phyloP scores from a whole-genome alignment of 2,888 invertebrate species.

The Hirtodrosophila duncani region DNA sequence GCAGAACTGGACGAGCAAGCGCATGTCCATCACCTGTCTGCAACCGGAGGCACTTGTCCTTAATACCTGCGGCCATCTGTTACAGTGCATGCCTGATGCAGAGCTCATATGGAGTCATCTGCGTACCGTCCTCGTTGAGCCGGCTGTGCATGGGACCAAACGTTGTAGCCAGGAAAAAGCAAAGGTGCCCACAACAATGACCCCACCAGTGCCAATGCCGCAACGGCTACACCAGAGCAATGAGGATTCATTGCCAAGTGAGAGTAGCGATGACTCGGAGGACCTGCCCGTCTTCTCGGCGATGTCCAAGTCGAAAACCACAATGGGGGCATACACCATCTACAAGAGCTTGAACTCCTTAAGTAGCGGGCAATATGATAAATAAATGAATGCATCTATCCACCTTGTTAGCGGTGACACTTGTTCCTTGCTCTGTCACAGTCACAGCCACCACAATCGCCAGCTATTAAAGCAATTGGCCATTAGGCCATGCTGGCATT shows the following conservation, averaged over 20 bases:
- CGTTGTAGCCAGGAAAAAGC: not conserved
- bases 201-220: too few relatives aligned
- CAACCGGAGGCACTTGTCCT: slow-evolving; percentile 9
- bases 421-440: too few relatives aligned
- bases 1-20: slow-evolving; percentile 12
- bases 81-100: slow-evolving; percentile 1
- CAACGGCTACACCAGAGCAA: not conserved
- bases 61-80: not conserved
- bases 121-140: slow-evolving; percentile 9
- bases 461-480: slow-evolving; percentile 43
- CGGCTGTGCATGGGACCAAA: slow-evolving; percentile 6
- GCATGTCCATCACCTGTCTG: slow-evolving; percentile 13
- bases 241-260: not conserved
- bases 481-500: slow-evolving; percentile 38
- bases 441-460: too few relatives aligned
- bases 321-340: not conserved
- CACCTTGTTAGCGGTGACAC: too few relatives aligned
- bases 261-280: not conserved
- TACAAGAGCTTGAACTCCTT: not conserved
- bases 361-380: not conserved
- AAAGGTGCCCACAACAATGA: not conserved
- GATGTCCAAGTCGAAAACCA: not conserved
- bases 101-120: not conserved
- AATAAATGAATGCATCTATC: too few relatives aligned
- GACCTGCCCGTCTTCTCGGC: too few relatives aligned